Evolutionary conservation across 2,113 vertebrate species (phyloP).

Genomic region (Phaethon lepturus): DNA sequence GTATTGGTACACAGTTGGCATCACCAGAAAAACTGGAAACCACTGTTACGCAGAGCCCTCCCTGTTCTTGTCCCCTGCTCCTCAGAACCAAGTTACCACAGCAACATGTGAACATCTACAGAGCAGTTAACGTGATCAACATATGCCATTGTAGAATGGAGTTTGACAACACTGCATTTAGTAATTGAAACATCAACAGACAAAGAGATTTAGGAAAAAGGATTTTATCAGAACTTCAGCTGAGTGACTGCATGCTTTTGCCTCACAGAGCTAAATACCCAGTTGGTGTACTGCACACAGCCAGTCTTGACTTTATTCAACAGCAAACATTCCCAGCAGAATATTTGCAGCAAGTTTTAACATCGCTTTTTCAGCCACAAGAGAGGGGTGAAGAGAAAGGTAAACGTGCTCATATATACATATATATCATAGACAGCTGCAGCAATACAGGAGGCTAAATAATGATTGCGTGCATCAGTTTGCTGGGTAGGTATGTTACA

Average conservation of each 20-base stretch:
- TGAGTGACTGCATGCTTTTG: background rate
- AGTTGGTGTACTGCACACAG: background rate
- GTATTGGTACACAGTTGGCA: background rate
- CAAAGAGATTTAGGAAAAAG: background rate
- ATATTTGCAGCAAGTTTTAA: background rate
- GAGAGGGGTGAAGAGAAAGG: no score
- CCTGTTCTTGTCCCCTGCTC: background rate
- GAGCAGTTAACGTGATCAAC: background rate
- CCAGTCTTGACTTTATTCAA: background rate
- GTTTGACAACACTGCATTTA: fast-evolving
- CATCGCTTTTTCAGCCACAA: no score
- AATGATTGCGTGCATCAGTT: background rate
- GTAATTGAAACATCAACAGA: background rate
- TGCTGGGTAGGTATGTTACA: slow-evolving; percentile 28
- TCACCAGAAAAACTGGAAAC: background rate
- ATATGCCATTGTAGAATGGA: background rate
- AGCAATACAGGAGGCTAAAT: background rate
- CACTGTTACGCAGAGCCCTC: background rate
- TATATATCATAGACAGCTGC: background rate
- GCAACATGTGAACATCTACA: background rate
- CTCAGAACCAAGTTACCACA: background rate
- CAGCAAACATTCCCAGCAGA: background rate
- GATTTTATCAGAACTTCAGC: background rate
- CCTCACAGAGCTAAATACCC: background rate
- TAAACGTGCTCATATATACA: background rate